A percentile compares a stretch with the other conserved stretches of the same genome.
Evolutionary conservation across 2,113 vertebrate genomes (phyloP).

Genomic region (Pelvicachromis taeniatus): DNA sequence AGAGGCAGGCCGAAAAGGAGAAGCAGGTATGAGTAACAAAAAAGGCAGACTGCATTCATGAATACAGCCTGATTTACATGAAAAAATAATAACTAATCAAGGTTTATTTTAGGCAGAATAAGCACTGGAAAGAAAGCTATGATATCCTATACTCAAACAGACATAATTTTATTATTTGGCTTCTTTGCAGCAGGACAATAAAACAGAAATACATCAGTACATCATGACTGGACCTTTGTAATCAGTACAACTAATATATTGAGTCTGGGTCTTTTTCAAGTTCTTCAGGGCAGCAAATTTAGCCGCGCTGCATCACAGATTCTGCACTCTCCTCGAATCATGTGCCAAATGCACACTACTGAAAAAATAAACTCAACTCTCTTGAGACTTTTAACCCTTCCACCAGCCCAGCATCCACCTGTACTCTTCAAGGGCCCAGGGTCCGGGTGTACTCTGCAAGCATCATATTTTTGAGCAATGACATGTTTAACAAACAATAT

Average conservation of each 20-base stretch:
- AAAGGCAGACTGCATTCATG: background rate
- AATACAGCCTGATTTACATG: background rate
- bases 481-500: background rate
- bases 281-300: background rate
- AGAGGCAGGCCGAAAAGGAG: slow-evolving; percentile 69
- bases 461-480: background rate
- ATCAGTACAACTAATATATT: background rate
- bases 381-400: background rate
- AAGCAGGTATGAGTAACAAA: slow-evolving; percentile 54
- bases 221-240: background rate
- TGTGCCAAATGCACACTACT: background rate
- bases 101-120: background rate
- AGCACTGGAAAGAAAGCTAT: background rate
- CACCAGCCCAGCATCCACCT: background rate
- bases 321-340: background rate
- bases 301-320: background rate
- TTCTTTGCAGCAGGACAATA: background rate
- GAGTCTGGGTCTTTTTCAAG: background rate
- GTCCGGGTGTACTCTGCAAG: background rate
- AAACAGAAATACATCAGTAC: background rate
- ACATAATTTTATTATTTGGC: background rate
- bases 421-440: background rate
- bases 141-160: background rate
- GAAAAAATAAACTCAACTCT: background rate
- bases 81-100: background rate